Conservation (phyloP, 2,797 vertebrate species). For the Pipistrellus kuhlii region DNA sequence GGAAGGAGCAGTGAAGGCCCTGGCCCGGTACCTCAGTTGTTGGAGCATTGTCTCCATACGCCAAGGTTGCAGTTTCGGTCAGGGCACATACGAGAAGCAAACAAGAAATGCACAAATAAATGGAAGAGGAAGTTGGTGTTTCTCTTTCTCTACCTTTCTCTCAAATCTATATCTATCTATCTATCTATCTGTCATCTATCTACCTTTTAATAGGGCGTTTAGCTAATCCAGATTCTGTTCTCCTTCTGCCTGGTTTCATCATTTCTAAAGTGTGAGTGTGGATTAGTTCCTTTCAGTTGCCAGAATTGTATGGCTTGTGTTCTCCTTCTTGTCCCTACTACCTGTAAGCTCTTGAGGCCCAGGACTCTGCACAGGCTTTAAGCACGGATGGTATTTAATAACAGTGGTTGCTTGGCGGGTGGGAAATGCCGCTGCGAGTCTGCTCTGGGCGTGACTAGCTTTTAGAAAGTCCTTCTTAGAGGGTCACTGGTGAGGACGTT, state of each 20-base stretch:
- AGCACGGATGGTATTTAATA: not conserved
- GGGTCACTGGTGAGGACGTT: not conserved
- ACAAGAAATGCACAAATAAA: not conserved
- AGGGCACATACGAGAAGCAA: not conserved
- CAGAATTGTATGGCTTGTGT: not conserved
- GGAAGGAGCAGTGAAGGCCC: not conserved
- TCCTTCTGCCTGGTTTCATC: not conserved
- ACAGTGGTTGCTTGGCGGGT: not conserved
- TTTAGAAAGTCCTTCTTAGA: not conserved
- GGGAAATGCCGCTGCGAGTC: not conserved
- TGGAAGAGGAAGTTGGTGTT: not conserved
- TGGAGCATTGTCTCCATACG: not conserved
- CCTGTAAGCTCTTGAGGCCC: not conserved
- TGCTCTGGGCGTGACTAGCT: not conserved
- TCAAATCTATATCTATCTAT: not conserved
- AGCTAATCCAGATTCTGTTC: not conserved
- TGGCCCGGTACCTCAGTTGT: not conserved
- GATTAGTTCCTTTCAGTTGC: not conserved
- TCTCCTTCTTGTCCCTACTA: not conserved
- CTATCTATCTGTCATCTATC: too few relatives aligned
- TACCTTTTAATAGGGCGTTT: not conserved
- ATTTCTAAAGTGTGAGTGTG: not conserved
- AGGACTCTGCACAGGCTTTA: not conserved
- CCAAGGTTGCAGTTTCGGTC: not conserved
- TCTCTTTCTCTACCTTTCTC: not conserved